Conservation (phyloP, 2,797 vertebrate species). For the Mus caroli region DNA sequence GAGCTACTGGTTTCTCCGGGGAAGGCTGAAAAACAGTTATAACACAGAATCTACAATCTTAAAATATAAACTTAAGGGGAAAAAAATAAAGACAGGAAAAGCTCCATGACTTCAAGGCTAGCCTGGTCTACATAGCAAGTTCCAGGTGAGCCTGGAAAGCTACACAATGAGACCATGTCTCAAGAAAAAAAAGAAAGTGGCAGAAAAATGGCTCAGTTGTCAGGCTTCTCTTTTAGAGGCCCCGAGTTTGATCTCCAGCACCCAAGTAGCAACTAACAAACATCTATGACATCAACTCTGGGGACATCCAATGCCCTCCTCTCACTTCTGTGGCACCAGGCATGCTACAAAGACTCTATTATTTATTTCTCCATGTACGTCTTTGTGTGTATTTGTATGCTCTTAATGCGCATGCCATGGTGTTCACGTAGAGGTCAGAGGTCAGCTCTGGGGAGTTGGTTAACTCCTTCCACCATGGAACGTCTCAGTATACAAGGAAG, state of each 20-base stretch:
- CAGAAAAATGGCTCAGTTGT: background rate
- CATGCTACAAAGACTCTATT: background rate
- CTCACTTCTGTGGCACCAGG: background rate
- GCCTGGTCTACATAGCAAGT: background rate
- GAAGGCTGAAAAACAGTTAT: background rate
- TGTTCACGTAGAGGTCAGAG: background rate
- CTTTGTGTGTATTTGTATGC: background rate
- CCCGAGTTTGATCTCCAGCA: background rate
- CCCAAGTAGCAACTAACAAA: background rate
- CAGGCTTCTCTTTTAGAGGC: background rate
- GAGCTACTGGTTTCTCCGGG: slow-evolving; percentile 15
- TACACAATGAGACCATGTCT: background rate
- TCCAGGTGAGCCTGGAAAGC: background rate
- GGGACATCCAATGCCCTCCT: background rate
- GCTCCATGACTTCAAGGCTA: background rate
- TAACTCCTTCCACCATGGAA: background rate
- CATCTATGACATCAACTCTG: background rate
- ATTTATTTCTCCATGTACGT: background rate
- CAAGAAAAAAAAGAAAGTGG: background rate
- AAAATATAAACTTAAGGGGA: slow-evolving; percentile 39
- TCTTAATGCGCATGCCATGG: background rate
- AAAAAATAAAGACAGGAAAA: background rate
- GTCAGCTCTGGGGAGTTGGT: background rate
- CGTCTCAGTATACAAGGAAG: background rate
- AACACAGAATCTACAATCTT: slow-evolving; percentile 27